phyloP scores from a whole-genome alignment of 2,113 vertebrate species.

The Alethe diademata region DNA sequence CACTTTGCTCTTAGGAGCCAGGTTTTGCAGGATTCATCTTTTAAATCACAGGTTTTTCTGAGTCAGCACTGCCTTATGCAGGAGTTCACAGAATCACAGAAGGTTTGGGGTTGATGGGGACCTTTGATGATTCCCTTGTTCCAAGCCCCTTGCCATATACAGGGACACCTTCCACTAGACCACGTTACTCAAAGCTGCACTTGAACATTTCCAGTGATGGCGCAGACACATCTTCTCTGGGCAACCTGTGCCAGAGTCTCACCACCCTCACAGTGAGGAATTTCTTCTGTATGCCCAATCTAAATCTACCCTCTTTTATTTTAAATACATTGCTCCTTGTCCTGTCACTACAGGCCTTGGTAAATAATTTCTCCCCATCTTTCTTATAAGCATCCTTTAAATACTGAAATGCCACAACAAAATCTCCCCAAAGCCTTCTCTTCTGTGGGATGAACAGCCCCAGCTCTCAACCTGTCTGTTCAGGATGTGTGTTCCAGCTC shows the following conservation, averaged over 20 bases:
- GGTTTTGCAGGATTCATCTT: not conserved
- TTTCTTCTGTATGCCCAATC: not conserved
- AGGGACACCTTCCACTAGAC: not conserved
- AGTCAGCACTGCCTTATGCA: not conserved
- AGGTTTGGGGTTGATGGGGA: not conserved
- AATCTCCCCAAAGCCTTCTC: not conserved
- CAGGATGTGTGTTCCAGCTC: fast-evolving
- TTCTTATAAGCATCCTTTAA: not conserved
- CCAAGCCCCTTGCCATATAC: fast-evolving
- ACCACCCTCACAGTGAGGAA: not conserved
- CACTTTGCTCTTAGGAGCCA: not conserved
- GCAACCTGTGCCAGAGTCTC: not conserved
- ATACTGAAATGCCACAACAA: fast-evolving
- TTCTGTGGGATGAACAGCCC: not conserved
- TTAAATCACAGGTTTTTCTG: not conserved
- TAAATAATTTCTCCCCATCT: not conserved
- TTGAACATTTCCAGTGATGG: not conserved
- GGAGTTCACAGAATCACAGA: not conserved
- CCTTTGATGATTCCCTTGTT: not conserved
- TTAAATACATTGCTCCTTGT: not conserved
- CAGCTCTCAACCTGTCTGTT: not conserved
- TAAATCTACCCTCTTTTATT: not conserved
- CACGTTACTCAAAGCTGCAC: not conserved
- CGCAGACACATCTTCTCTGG: not conserved
- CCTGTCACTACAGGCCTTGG: not conserved